These are phyloP conservation scores for Apodemus speciosus DNA, from an alignment of 2,113 vertebrate species.

Conservation along the genomic window DNA sequence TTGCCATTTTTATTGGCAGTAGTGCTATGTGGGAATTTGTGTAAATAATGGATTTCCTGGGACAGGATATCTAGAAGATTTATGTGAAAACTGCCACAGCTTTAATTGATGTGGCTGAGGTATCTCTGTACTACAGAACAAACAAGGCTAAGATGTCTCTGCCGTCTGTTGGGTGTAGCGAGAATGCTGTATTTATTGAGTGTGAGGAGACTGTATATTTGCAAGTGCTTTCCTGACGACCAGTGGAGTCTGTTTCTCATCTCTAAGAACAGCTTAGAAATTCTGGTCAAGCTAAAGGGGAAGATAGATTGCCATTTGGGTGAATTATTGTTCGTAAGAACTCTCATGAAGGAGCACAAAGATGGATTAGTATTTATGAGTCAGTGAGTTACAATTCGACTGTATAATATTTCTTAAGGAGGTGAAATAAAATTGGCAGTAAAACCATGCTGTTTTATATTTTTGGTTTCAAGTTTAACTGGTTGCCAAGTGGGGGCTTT, in stretches of 20 bases:
- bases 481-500: conserved; percentile 27
- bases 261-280: conserved; percentile 59
- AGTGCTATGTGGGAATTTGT: conserved; percentile 65
- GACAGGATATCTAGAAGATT: conserved; percentile 72
- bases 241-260: conserved; percentile 66
- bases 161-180: conserved; percentile 62
- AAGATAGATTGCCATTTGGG: conserved; percentile 73
- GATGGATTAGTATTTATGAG: conserved; percentile 72
- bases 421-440: conserved; percentile 75
- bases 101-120: conserved; percentile 68
- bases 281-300: conserved; percentile 64
- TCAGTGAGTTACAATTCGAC: conserved; percentile 52
- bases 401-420: conserved; percentile 72
- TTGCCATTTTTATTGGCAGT: conserved; percentile 55
- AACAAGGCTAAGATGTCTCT: conserved; percentile 66
- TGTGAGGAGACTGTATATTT: conserved; percentile 65
- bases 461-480: conserved; percentile 52
- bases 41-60: conserved; percentile 68
- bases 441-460: conserved; percentile 3
- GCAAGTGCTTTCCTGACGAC: conserved; percentile 71
- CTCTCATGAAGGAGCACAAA: conserved; percentile 54
- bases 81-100: conserved; percentile 62
- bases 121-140: conserved; percentile 66
- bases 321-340: conserved; percentile 69
- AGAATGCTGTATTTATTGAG: conserved; percentile 71